Percentiles rank a stretch among this genome's conserved stretches.
These are phyloP conservation scores for Pollimyrus isidori DNA, from an alignment of 2,113 vertebrate genomes.

Conservation along the genomic window DNA sequence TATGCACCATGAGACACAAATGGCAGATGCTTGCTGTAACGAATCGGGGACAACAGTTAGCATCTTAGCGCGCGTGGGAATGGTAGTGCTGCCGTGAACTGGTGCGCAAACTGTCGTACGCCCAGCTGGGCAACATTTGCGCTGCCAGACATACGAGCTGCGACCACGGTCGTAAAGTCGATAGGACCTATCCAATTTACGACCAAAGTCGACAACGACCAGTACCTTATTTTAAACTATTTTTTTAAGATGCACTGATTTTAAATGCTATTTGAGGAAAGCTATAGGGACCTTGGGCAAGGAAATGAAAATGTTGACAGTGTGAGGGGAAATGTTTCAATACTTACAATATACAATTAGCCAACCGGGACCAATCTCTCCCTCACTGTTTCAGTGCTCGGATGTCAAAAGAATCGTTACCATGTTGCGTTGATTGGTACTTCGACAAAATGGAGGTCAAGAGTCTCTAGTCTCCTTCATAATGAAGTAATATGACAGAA, in stretches of 20 bases:
- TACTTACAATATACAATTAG: conserved; percentile 4
- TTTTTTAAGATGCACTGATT: not conserved
- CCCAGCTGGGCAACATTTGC: too few species aligned
- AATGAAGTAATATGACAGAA: not conserved
- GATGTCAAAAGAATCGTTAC: not conserved
- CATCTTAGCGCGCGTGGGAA: too few species aligned
- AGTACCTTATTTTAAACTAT: not conserved
- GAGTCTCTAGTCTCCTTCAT: not conserved
- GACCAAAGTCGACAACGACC: too few species aligned
- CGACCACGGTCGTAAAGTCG: too few species aligned
- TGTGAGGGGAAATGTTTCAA: not conserved
- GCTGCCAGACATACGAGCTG: too few species aligned
- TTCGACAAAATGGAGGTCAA: not conserved
- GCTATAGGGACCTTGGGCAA: not conserved
- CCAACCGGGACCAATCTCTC: not conserved
- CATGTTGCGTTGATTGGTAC: not conserved
- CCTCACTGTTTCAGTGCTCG: not conserved
- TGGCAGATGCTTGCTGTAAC: too few species aligned
- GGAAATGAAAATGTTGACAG: not conserved
- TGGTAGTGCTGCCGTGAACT: too few species aligned
- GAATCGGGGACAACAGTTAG: too few species aligned
- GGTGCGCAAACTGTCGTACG: too few species aligned
- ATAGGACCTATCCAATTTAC: too few species aligned
- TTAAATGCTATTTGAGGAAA: not conserved
- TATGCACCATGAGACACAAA: too few species aligned